These are phyloP conservation scores for Megaceryle maxima DNA, from an alignment of 2,113 vertebrate species.

Conservation along the genomic window DNA sequence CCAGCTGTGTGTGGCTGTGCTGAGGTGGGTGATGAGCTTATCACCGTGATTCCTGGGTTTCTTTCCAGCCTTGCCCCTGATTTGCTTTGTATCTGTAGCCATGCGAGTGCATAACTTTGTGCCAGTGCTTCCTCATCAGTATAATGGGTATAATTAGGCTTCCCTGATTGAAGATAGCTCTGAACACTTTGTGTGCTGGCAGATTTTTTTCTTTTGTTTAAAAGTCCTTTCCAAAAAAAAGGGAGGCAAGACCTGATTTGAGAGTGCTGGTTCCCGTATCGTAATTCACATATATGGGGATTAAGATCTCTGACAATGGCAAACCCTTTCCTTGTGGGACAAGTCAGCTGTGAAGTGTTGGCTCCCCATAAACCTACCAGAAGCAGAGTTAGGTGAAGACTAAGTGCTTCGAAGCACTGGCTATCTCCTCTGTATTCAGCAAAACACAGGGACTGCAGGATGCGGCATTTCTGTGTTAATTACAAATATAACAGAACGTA, in stretches of 20 bases:
- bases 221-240: background rate
- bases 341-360: background rate
- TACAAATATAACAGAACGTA: background rate
- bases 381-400: background rate
- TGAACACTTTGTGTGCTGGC: background rate
- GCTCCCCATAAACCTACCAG: background rate
- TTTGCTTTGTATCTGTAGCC: conserved; percentile 24
- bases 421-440: background rate
- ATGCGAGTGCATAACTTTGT: background rate
- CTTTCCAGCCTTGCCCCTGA: conserved; percentile 26
- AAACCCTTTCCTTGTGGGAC: background rate
- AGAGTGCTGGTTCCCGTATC: background rate
- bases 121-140: conserved; percentile 53
- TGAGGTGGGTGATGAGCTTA: background rate
- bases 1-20: background rate
- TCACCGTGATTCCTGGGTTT: background rate
- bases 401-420: background rate
- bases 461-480: background rate
- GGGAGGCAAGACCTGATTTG: background rate
- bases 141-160: conserved; percentile 51
- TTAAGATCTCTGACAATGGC: background rate
- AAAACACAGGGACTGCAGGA: background rate
- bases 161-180: conserved; percentile 29
- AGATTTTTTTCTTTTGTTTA: background rate
- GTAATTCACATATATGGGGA: background rate